A percentile compares a stretch with the other conserved stretches of the same genome.
Conservation (phyloP, 2,113 vertebrate genomes). For the Gymnarchus niloticus region DNA sequence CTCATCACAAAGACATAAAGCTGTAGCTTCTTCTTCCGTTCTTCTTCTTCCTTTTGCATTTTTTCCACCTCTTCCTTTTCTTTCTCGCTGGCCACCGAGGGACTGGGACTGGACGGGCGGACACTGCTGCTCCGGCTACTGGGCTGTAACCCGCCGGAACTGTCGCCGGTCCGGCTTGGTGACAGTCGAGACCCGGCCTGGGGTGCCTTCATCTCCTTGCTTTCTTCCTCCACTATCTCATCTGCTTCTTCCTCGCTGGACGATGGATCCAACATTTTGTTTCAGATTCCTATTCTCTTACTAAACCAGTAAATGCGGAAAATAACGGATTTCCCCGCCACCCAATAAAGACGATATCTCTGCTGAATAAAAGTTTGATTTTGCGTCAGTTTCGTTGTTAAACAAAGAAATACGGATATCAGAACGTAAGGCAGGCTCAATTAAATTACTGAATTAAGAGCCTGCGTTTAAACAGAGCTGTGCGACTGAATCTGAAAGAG, state of each 20-base stretch:
- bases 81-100: conserved; percentile 85
- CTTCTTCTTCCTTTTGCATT: conserved; percentile 90
- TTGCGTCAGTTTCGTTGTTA: neutral
- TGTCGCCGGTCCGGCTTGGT: conserved; percentile 69
- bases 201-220: conserved; percentile 72
- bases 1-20: conserved; percentile 97
- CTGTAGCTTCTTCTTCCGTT: conserved; percentile 89
- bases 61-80: conserved; percentile 92
- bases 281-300: conserved; percentile 12
- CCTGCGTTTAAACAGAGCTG: conserved; percentile 33
- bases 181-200: conserved; percentile 68
- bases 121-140: conserved; percentile 46
- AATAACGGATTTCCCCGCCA: conserved; percentile 8
- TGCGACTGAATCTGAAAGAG: conserved; percentile 51
- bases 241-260: conserved; percentile 92
- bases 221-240: conserved; percentile 76
- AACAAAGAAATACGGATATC: neutral
- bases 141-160: conserved; percentile 61
- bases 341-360: neutral
- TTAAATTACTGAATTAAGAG: neutral
- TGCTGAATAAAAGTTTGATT: neutral
- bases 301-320: conserved; percentile 20
- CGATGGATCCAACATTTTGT: conserved; percentile 84
- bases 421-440: neutral
- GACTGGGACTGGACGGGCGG: conserved; percentile 74